Evolutionary conservation across 1,140 invertebrate species (phyloP), one percentile per base, ranked within the genome.

Genomic region (Meteorus sp.): DNA sequence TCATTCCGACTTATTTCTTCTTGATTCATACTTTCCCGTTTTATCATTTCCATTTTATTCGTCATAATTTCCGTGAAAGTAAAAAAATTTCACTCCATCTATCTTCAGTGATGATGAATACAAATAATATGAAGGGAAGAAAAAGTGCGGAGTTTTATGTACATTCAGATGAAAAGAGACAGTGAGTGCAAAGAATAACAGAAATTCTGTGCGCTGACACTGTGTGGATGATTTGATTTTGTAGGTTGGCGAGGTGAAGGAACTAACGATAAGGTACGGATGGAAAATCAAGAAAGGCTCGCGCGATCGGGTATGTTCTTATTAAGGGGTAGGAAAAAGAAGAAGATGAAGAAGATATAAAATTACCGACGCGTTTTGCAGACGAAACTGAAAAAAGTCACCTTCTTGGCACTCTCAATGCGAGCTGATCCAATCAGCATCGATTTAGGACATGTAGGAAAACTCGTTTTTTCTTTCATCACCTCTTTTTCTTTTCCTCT

Each of bases 391-490:
- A 15, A 27, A 27, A 37, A 43, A 60, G 20, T 29, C 35, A 37
- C 23, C 37, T 31, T n/a, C n/a, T n/a, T 39, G 22, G 39, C 37
- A 45, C 47, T 52, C 47, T 50, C 33, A 31, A 15, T 20, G 19
- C 35, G 27, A 52, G 48, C n/a, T 61, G 54, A 61, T 61, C 43
- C 41, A 61, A 61, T 61, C 60, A 61, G 60, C 54, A 61, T 61
- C 60, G 60, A 52, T 61, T 61, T 61, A 55, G 52, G 31, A n/a
- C n/a, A n/a, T n/a, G n/a, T n/a, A n/a, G n/a, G n/a, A n/a, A n/a
- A n/a, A n/a, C n/a, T n/a, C n/a, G n/a, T n/a, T n/a, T n/a, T n/a
- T n/a, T n/a, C n/a, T n/a, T n/a, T n/a, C n/a, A n/a, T n/a, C n/a
- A 29, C 27, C 19, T 20, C 43, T 9, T 52, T 39, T 17, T 37